These are phyloP conservation scores for Palloptera scutellata DNA, from an alignment of 2,888 invertebrate genomes.

Conservation along the genomic window DNA sequence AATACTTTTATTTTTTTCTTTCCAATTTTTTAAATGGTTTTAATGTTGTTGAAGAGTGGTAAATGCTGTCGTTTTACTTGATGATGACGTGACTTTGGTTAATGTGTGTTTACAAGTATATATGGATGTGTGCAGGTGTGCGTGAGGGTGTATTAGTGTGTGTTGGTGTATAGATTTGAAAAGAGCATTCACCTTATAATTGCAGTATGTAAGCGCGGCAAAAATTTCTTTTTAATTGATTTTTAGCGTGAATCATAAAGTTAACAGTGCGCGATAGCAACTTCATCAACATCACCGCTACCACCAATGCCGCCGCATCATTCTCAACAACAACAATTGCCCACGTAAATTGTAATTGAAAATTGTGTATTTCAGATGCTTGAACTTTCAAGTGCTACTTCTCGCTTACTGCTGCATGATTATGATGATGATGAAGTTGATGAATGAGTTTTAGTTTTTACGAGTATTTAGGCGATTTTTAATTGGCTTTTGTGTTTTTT, in stretches of 20 bases:
- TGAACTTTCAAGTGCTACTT: too few species aligned
- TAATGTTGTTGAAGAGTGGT: neutral
- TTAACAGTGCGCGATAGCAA: neutral
- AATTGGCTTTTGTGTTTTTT: too few species aligned
- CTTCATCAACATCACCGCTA: neutral
- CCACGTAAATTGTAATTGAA: neutral
- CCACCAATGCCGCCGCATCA: neutral
- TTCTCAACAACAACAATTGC: neutral
- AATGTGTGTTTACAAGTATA: neutral
- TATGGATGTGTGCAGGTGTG: neutral
- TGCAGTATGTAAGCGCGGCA: neutral
- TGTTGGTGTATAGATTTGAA: neutral
- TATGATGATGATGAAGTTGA: too few species aligned
- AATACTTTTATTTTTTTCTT: neutral
- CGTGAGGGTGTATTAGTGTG: neutral
- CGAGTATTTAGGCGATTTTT: too few species aligned
- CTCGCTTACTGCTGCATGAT: too few species aligned
- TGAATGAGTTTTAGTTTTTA: neutral
- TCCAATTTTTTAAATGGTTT: neutral
- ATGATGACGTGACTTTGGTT: neutral
- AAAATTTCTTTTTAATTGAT: slow-evolving; percentile 16
- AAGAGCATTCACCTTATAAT: slow-evolving; percentile 12
- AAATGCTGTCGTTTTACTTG: neutral
- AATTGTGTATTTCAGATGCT: too few species aligned
- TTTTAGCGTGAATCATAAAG: slow-evolving; percentile 18